Conservation (phyloP, 2,888 invertebrate species). For the Cryptops parisi region DNA sequence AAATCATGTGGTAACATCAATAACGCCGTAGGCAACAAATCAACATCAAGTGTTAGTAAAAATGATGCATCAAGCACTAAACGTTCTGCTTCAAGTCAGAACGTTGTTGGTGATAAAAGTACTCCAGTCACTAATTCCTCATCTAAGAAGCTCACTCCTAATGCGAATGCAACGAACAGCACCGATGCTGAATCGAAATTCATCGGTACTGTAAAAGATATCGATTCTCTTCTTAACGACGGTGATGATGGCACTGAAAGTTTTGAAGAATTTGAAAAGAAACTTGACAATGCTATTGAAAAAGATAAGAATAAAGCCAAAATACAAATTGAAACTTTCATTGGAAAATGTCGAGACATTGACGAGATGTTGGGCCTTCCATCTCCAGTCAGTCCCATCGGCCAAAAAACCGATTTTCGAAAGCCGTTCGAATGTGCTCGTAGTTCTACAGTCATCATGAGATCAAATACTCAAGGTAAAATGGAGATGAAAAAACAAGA, state of each 20-base stretch:
- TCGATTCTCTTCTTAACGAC: conserved; percentile 2
- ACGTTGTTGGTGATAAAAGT: neutral
- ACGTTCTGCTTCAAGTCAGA: neutral
- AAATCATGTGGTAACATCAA: neutral
- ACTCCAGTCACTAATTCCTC: neutral
- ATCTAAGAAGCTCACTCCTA: neutral
- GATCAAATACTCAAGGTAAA: neutral
- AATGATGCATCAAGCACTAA: neutral
- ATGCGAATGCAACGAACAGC: neutral
- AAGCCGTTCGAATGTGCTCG: conserved; percentile 8
- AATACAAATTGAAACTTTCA: conserved; percentile 44
- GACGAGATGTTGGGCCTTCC: conserved; percentile 65
- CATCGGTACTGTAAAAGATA: neutral
- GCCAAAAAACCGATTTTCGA: neutral
- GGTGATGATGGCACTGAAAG: neutral
- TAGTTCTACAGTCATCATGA: conserved; percentile 7
- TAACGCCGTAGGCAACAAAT: neutral
- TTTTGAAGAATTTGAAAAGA: conserved; percentile 7
- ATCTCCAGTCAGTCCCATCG: conserved; percentile 21
- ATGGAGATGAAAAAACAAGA: neutral
- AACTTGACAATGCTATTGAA: conserved; percentile 16
- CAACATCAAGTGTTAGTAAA: neutral
- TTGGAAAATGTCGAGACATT: conserved; percentile 71
- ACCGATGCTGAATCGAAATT: neutral
- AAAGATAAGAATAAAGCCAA: conserved; percentile 23